Base-by-base conservation (phyloP, 2,888 invertebrate genomes). In the Lydus trimaculatus region DNA sequence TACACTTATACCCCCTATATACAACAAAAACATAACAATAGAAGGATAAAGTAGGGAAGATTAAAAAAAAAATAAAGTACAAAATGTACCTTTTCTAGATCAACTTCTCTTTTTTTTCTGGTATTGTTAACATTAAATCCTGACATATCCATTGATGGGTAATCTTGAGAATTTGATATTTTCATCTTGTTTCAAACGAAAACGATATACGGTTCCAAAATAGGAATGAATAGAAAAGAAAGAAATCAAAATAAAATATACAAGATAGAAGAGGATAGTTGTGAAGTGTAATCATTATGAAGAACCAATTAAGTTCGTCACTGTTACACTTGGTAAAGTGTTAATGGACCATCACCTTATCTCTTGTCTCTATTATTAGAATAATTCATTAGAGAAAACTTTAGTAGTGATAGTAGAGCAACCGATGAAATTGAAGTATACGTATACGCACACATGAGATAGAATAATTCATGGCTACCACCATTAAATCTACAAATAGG, bases 351-450 rank as follows among this genome's bases (percentile, higher is more conserved):
- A 31, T 48, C 67, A 56, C 62, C 64, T 56, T 56, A 56, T 25
- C 15, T 20, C 9, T 48, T 71, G 66, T 73, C n/a, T 73, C 76
- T 77, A 78, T 77, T 76, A 78, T 76, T 76, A 78, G 78, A 74
- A 75, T 73, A 70, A 72, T 77, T 77, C 74, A 77, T 76, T 74
- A 73, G 73, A 69, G 61, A 67, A 56, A 64, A 17, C 9, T 9
- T 20, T 23, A 65, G 60, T 17, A 0, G 13, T 7, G 8, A 48
- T 20, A 7, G 1, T 17, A 43, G 43, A 17, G 7, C 28, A 4
- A 4, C 28, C 28, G 28, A 2, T 28, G n/a, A n/a, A n/a, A n/a
- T n/a, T n/a, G n/a, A n/a, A n/a, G n/a, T n/a, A n/a, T n/a, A n/a
- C n/a, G n/a, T n/a, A n/a, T n/a, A n/a, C n/a, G n/a, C n/a, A n/a